Evolutionary conservation across 2,888 invertebrate species (phyloP).

Genomic region (Adelphocoris suturalis): DNA sequence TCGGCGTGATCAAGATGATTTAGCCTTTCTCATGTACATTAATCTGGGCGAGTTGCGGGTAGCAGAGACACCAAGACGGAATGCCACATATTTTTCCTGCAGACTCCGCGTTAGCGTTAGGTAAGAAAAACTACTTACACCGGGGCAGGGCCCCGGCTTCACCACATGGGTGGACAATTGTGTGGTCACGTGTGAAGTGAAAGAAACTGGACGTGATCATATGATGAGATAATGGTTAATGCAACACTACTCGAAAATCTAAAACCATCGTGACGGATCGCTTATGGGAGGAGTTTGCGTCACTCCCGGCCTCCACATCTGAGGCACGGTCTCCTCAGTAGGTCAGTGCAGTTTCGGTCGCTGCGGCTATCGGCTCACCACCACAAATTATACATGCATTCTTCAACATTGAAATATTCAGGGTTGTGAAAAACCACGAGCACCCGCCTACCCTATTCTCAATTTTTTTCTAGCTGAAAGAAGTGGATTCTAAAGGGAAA

Average conservation of each 20-base stretch:
- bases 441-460: not conserved
- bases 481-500: not conserved
- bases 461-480: not conserved
- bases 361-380: not conserved
- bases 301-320: slow-evolving; percentile 37
- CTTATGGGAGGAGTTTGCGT: slow-evolving; percentile 53
- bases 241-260: slow-evolving; percentile 52
- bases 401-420: not conserved
- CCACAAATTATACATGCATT: not conserved
- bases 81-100: not conserved
- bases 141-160: slow-evolving; percentile 17
- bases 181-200: slow-evolving; percentile 57
- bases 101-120: not conserved
- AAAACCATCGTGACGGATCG: slow-evolving; percentile 64
- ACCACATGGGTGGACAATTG: slow-evolving; percentile 50
- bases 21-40: no score
- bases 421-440: no score
- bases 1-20: no score
- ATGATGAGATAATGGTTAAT: slow-evolving; percentile 58
- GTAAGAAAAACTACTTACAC: slow-evolving; percentile 26
- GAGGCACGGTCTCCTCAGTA: not conserved
- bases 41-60: no score
- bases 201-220: slow-evolving; percentile 58
- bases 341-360: slow-evolving; percentile 26
- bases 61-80: not conserved